Evolutionary conservation across 2,888 invertebrate genomes (phyloP).

Genomic region (Thelaira solivaga): DNA sequence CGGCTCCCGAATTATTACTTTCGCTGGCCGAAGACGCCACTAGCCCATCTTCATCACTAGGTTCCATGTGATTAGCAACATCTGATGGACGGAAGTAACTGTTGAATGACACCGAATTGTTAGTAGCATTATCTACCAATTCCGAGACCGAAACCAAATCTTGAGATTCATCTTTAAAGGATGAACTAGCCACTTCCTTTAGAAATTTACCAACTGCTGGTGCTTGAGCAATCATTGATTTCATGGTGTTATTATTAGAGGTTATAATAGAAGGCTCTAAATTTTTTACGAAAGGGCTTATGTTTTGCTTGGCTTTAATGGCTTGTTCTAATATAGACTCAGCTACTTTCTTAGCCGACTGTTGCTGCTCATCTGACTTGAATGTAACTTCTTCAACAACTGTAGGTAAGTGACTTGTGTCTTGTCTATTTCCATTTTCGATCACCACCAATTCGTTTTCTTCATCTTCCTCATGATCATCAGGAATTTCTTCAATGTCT

Average conservation of each 20-base stretch:
- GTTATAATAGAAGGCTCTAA: conserved; percentile 16
- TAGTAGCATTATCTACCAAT: conserved; percentile 85
- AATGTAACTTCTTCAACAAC: conserved; percentile 56
- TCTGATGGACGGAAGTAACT: conserved; percentile 80
- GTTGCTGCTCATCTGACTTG: conserved; percentile 63
- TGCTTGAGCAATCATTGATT: conserved; percentile 80
- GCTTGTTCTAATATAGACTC: conserved; percentile 80
- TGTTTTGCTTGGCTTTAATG: conserved; percentile 72
- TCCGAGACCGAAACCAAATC: conserved; percentile 89
- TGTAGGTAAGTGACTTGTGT: conserved; percentile 45
- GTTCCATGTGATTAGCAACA: conserved; percentile 76
- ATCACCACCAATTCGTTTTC: conserved; percentile 71
- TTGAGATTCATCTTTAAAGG: conserved; percentile 78
- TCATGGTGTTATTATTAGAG: conserved; percentile 69
- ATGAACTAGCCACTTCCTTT: conserved; percentile 75
- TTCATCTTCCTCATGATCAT: conserved; percentile 68
- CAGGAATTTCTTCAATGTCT: conserved; percentile 65
- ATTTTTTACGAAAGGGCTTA: conserved; percentile 12
- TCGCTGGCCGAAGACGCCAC: conserved; percentile 89
- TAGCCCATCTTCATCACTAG: conserved; percentile 85
- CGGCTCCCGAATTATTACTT: conserved; percentile 89
- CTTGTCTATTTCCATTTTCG: conserved; percentile 70
- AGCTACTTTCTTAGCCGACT: conserved; percentile 79
- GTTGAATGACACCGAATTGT: conserved; percentile 80
- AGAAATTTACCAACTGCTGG: conserved; percentile 75